Evolutionary conservation across 1,140 invertebrate genomes (phyloP).

Genomic region (Drosophila santomea): DNA sequence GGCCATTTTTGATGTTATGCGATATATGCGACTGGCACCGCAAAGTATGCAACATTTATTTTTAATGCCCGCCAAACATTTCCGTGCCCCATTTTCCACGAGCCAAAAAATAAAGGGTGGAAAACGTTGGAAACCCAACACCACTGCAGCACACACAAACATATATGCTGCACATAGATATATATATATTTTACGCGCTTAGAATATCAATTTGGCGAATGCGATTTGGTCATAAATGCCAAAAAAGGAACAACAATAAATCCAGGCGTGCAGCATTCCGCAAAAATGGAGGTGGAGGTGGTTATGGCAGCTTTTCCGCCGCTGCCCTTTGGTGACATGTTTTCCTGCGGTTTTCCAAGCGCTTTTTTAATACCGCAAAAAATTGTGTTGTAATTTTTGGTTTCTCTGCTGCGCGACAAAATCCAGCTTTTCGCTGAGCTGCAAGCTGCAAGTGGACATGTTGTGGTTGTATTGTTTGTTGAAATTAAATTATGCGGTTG

Average conservation of each 20-base stretch:
- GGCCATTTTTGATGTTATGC: slow-evolving; percentile 57
- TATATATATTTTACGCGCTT: slow-evolving; percentile 74
- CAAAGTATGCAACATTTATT: slow-evolving; percentile 80
- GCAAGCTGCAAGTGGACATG: slow-evolving; percentile 67
- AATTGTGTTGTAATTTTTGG: slow-evolving; percentile 29
- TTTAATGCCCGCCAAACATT: slow-evolving; percentile 64
- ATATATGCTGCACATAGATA: slow-evolving; percentile 34
- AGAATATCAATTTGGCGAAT: slow-evolving; percentile 79
- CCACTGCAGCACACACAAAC: slow-evolving; percentile 6
- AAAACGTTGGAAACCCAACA: slow-evolving; percentile 22
- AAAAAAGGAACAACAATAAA: slow-evolving; percentile 63
- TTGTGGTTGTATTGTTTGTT: slow-evolving; percentile 72
- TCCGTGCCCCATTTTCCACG: slow-evolving; percentile 34
- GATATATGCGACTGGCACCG: slow-evolving; percentile 40
- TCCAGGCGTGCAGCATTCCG: slow-evolving; percentile 55
- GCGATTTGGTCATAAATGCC: slow-evolving; percentile 76
- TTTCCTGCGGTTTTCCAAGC: slow-evolving; percentile 65
- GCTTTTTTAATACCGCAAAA: slow-evolving; percentile 49
- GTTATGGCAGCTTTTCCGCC: slow-evolving; percentile 35
- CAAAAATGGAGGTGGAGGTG: background rate
- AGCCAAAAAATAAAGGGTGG: slow-evolving; percentile 8
- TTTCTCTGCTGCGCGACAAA: background rate
- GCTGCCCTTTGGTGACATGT: slow-evolving; percentile 70
- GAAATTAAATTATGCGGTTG: slow-evolving; percentile 80
- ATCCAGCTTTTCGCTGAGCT: slow-evolving; percentile 22